Base-by-base conservation (phyloP, 2,797 vertebrate genomes). In the Distichodus sexfasciatus region DNA sequence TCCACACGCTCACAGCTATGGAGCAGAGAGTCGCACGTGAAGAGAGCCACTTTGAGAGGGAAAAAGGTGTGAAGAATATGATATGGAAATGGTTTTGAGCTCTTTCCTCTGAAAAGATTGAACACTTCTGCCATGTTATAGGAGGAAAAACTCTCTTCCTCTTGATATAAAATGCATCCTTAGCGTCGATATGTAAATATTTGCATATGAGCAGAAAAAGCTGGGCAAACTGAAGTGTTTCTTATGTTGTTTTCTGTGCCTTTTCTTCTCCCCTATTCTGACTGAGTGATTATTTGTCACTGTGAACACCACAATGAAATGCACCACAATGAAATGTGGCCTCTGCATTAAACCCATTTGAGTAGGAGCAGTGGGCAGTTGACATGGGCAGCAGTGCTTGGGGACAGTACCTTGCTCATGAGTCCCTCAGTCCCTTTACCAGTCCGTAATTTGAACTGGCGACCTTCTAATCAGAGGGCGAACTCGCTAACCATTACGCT, bases 151-250 rank as follows among this genome's bases (percentile, higher is more conserved):
- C 58, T 48, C 47, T 12, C 21, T 29, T 71, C 51, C 26, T 64
- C 51, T 64, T 29, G n/a, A 47, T 64, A 23, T 71, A 36, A 64
- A 58, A 71, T 57, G 15, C 33, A 51, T 72, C 46, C 33, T 46
- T 77, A 53, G 31, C 64, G 50, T 73, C 64, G 58, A 74, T 77
- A 65, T 77, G 63, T 68, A 75, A 75, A 78, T 78, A 66, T 69
- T 78, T 69, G n/a, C n/a, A n/a, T n/a, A 57, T 17, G 55, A 36
- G 51, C 2, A 7, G 28, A 62, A 44, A 59, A 48, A 68, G 31
- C 47, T 17, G 33, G 33, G 65, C 48, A 71, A 17, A 58, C 10
- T 35, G 17, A 68, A 50, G 38, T 47, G 29, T 62, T 50, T 58
- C 48, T 44, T 26, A 24, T 44, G 54, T 72, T n/a, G 50, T 69